Percentiles rank a stretch among this genome's conserved stretches.
phyloP scores from a whole-genome alignment of 2,797 vertebrate species.

The Halcyon leucocephala region DNA sequence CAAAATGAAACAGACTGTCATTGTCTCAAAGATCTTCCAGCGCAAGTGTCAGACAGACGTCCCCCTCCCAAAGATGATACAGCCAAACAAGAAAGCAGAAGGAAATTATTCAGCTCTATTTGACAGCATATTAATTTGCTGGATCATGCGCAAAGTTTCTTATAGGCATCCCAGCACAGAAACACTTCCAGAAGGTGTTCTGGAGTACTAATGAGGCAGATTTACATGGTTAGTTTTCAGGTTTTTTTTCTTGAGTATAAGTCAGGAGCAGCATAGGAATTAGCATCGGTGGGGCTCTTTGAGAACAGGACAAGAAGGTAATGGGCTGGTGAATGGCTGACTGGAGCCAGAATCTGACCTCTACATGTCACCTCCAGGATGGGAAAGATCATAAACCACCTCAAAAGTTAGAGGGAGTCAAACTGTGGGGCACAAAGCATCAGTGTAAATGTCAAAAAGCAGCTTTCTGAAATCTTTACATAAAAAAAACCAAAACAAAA shows the following conservation, averaged over 20 bases:
- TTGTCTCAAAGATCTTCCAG: neutral
- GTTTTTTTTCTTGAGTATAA: neutral
- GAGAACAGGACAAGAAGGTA: neutral
- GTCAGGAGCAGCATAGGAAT: neutral
- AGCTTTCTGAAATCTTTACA: neutral
- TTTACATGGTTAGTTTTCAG: neutral
- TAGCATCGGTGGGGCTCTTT: neutral
- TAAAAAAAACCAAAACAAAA: too few species aligned
- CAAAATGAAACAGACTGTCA: neutral
- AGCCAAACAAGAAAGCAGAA: slow-evolving; percentile 14
- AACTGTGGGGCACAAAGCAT: neutral
- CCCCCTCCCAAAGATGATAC: neutral
- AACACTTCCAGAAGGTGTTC: neutral
- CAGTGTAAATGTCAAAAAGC: neutral
- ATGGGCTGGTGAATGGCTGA: neutral
- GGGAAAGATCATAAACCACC: neutral
- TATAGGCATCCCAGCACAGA: neutral
- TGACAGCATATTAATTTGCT: slow-evolving; percentile 17
- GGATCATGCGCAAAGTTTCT: slow-evolving; percentile 5
- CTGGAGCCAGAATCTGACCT: neutral
- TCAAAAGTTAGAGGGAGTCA: neutral
- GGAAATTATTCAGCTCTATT: neutral
- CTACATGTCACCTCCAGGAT: neutral
- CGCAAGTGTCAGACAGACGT: neutral
- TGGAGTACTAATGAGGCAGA: slow-evolving; percentile 9